Conservation (phyloP, 2,888 invertebrate species). For the Lepetodrilus schrolli region DNA sequence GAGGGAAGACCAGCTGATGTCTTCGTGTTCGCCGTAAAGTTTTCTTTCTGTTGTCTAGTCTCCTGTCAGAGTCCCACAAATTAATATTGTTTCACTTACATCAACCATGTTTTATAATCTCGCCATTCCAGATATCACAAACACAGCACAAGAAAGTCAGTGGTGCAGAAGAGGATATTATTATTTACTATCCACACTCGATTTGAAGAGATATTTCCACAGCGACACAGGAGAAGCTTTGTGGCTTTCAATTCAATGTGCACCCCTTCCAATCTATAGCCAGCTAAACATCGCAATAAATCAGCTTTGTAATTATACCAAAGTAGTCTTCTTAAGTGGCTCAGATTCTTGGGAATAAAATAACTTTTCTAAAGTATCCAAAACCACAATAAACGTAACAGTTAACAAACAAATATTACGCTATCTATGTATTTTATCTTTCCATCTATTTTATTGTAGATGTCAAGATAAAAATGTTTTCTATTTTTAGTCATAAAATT, state of each 20-base stretch:
- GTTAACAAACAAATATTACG: too few relatives aligned
- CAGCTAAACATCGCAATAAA: not conserved
- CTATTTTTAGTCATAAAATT: too few relatives aligned
- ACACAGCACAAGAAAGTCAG: not conserved
- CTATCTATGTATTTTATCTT: too few relatives aligned
- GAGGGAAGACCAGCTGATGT: constrained; percentile 1
- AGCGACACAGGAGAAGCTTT: too few relatives aligned
- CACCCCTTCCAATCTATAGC: too few relatives aligned
- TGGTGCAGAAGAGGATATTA: not conserved
- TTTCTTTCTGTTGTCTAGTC: constrained; percentile 1
- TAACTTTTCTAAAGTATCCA: too few relatives aligned
- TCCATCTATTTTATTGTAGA: too few relatives aligned
- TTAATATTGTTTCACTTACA: constrained; percentile 11
- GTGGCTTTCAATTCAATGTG: too few relatives aligned
- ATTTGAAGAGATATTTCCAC: not conserved
- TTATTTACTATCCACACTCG: not conserved
- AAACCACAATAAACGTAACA: too few relatives aligned
- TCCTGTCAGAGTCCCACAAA: not conserved
- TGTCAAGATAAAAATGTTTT: too few relatives aligned
- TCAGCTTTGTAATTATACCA: not conserved
- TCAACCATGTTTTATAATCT: constrained; percentile 19
- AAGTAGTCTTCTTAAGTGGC: not conserved
- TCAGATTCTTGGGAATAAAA: too few relatives aligned
- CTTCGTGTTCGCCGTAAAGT: not conserved
- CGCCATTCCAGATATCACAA: not conserved